Evolutionary conservation across 2,888 invertebrate genomes (phyloP).

Genomic region (Zhuqinia jingwanae): DNA sequence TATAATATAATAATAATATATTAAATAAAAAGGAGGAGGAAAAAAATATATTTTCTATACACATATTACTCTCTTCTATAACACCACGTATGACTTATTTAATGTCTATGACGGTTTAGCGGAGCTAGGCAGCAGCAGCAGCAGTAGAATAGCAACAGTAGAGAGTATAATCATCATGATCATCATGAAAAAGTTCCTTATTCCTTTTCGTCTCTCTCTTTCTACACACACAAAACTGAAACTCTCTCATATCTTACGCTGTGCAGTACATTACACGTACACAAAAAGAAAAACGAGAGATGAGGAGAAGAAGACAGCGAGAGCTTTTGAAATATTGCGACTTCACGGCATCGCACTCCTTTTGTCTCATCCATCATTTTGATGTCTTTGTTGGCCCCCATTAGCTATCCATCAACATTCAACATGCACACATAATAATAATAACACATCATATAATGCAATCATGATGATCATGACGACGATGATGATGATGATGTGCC

Average conservation of each 20-base stretch:
- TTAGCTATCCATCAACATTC: conserved; percentile 78
- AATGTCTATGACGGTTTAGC: conserved; percentile 51
- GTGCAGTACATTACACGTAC: conserved; percentile 64
- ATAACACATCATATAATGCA: conserved; percentile 53
- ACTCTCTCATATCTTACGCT: conserved; percentile 60
- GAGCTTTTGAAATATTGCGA: conserved; percentile 78
- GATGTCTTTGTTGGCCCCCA: conserved; percentile 79
- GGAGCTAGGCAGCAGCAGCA: conserved; percentile 37
- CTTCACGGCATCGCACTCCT: conserved; percentile 78
- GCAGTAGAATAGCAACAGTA: too few relatives aligned
- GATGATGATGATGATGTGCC: conserved; percentile 26
- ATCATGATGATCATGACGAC: conserved; percentile 22
- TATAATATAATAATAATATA: conserved; percentile 12
- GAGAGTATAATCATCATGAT: conserved; percentile 16
- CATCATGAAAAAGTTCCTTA: conserved; percentile 24
- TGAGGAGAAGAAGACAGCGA: conserved; percentile 64
- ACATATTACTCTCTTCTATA: conserved; percentile 51
- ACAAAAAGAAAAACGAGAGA: conserved; percentile 70
- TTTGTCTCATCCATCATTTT: conserved; percentile 79
- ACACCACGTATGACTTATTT: conserved; percentile 60
- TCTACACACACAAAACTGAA: conserved; percentile 36
- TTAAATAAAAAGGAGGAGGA: conserved; percentile 45
- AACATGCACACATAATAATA: conserved; percentile 67
- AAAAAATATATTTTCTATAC: conserved; percentile 58
- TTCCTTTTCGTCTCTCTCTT: too few relatives aligned